phyloP scores from a whole-genome alignment of 2,797 vertebrate species.

The Malurus leucopterus region DNA sequence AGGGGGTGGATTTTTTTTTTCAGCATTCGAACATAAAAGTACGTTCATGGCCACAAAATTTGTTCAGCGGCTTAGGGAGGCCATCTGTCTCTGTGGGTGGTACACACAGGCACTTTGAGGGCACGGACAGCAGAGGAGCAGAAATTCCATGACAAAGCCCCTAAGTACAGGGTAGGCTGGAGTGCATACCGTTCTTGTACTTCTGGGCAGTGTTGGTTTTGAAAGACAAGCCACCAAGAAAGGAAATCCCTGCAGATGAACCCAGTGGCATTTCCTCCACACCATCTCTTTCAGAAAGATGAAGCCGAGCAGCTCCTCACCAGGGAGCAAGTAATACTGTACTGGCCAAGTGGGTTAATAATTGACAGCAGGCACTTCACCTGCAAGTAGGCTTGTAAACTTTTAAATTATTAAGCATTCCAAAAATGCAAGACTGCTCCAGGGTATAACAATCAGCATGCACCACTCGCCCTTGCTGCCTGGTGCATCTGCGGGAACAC shows the following conservation, averaged over 20 bases:
- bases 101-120: background rate
- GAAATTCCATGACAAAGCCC: background rate
- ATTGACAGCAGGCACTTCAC: background rate
- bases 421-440: background rate
- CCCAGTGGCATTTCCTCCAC: background rate
- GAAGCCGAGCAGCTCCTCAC: background rate
- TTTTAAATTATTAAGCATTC: conserved; percentile 47
- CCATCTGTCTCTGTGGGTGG: conserved; percentile 46
- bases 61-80: background rate
- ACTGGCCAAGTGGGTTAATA: conserved; percentile 25
- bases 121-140: background rate
- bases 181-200: background rate
- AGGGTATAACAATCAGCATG: background rate
- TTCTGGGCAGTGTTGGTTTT: background rate
- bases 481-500: background rate
- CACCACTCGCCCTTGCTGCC: background rate
- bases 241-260: background rate
- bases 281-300: background rate
- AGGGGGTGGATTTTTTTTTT: background rate
- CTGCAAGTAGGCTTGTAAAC: background rate
- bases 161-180: background rate
- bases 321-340: background rate
- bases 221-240: conserved; percentile 12
- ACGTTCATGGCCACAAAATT: background rate
- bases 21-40: background rate